A percentile compares a stretch with the other conserved stretches of the same genome.
These are phyloP conservation scores for Cremastobaeus sp. DNA, from an alignment of 2,888 invertebrate genomes.

Conservation along the genomic window DNA sequence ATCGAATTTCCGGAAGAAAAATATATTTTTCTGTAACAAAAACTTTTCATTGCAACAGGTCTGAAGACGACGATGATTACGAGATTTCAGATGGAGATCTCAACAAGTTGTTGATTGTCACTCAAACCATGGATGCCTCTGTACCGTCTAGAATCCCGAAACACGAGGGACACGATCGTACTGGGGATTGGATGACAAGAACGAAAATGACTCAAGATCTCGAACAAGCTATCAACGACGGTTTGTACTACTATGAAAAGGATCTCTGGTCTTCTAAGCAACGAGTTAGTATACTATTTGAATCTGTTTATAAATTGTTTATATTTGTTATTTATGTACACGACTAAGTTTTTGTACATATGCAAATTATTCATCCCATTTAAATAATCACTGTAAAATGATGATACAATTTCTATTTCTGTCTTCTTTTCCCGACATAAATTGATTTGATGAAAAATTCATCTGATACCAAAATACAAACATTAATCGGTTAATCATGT, in stretches of 20 bases:
- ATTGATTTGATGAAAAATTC: no score
- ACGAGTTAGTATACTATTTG: conserved; percentile 73
- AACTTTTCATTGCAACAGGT: no score
- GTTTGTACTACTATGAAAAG: conserved; percentile 97
- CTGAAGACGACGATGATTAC: conserved; percentile 88
- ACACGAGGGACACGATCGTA: conserved; percentile 94
- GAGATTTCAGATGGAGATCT: conserved; percentile 96
- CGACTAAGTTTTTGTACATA: no score
- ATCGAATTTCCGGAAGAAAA: neutral
- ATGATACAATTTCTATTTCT: no score
- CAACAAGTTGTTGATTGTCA: conserved; percentile 95
- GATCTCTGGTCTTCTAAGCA: conserved; percentile 89
- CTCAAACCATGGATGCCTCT: conserved; percentile 82
- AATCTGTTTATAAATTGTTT: neutral
- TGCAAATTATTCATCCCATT: neutral
- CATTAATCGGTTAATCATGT: no score
- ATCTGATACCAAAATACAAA: no score
- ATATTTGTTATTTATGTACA: neutral
- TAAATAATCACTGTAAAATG: no score
- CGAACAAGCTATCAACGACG: conserved; percentile 97
- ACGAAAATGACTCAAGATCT: conserved; percentile 97
- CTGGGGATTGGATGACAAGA: conserved; percentile 92
- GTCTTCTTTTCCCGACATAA: no score
- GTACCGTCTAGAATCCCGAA: conserved; percentile 82
- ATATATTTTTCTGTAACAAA: no score